A percentile compares a stretch with the other conserved stretches of the same genome.
phyloP scores from a whole-genome alignment of 2,113 vertebrate species.

The Pedionomus torquatus region DNA sequence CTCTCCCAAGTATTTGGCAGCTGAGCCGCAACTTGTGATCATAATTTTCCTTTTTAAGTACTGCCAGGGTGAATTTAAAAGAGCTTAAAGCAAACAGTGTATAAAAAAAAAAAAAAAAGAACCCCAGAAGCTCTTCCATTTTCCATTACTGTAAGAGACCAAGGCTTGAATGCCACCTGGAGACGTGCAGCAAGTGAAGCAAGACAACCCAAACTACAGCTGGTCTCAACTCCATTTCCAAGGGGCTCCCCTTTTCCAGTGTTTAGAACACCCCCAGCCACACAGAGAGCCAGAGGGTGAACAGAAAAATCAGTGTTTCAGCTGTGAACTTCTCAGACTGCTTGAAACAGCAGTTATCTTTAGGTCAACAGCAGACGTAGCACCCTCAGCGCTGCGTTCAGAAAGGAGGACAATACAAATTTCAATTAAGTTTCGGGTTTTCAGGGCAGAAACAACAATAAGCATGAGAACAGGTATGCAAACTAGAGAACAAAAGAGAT shows the following conservation, averaged over 20 bases:
- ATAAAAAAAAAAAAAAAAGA: neutral
- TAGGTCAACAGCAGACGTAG: neutral
- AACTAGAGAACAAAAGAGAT: neutral
- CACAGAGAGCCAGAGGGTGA: neutral
- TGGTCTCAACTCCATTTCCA: neutral
- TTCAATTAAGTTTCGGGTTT: neutral
- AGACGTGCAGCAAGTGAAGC: accelerated
- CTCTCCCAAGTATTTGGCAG: neutral
- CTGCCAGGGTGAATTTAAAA: neutral
- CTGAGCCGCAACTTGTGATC: neutral
- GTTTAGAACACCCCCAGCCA: neutral
- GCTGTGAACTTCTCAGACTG: neutral
- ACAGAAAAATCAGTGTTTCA: neutral
- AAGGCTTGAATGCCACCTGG: neutral
- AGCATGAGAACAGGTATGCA: neutral
- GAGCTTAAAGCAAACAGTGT: neutral
- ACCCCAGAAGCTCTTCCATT: neutral
- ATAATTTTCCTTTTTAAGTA: neutral
- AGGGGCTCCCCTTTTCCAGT: neutral
- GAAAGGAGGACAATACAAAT: neutral
- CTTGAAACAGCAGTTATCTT: neutral
- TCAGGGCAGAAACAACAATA: neutral
- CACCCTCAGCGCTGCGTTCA: neutral
- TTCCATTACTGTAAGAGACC: neutral
- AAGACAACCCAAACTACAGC: accelerated